Conservation (phyloP, 1,140 invertebrate species). For the Neodiprion pinetum region DNA sequence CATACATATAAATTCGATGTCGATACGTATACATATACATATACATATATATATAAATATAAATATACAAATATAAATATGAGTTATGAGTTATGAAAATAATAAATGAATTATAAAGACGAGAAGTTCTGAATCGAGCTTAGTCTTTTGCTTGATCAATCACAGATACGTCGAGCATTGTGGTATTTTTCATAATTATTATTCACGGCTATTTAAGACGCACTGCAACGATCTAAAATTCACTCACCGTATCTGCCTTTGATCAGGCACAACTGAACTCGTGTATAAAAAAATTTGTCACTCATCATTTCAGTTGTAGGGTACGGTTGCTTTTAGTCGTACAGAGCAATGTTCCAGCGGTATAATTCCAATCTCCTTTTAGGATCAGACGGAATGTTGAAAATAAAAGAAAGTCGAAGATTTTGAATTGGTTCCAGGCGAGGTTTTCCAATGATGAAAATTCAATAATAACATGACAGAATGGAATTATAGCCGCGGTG, state of each 20-base stretch:
- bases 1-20: conserved; percentile 33
- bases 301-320: neutral
- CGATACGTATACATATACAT: conserved; percentile 13
- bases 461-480: neutral
- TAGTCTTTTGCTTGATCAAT: conserved; percentile 47
- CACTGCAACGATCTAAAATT: neutral
- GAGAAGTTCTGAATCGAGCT: conserved; percentile 33
- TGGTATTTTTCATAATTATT: neutral
- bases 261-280: neutral
- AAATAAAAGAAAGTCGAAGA: too few relatives aligned
- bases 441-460: neutral
- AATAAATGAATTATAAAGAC: conserved; percentile 33
- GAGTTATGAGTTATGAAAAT: conserved; percentile 28
- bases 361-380: too few relatives aligned
- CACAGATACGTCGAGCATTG: conserved; percentile 25
- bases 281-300: neutral
- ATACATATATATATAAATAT: conserved; percentile 26
- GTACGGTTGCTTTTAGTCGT: too few relatives aligned
- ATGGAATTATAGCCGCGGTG: neutral
- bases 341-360: too few relatives aligned
- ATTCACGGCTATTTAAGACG: neutral
- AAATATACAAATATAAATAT: conserved; percentile 28
- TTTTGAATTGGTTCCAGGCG: too few relatives aligned
- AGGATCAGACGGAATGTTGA: too few relatives aligned
- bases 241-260: neutral